Base-by-base conservation (phyloP, 2,888 invertebrate genomes). In the Cynaeus angustus region DNA sequence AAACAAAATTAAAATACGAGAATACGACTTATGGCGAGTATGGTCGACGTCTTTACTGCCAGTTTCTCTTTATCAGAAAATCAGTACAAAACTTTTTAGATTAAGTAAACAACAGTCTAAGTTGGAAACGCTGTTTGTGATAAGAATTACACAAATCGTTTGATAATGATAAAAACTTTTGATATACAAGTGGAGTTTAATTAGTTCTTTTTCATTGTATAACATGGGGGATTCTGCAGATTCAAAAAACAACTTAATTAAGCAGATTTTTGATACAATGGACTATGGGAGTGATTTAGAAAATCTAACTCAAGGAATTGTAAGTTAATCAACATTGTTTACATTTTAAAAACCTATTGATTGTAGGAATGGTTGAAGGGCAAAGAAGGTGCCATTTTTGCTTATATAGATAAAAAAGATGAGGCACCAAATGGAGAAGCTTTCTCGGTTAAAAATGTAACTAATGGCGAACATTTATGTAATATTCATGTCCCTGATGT, bases 241-340 rank as follows among this genome's bases (percentile, higher is more conserved):
- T 41, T 50, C 50, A 56, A 67, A 62, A 13, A 30, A 5, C 7
- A 9, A 38, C 37, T 59, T 59, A 66, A 67, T 75, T 12, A 69
- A 68, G 52, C 41, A 78, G 45, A 75, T 81, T 58, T 83, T 83
- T 72, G 70, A 78, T 45, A 79, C 58, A 6, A 83, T 84, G 83
- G 77, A 77, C 4, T 83, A 82, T 75, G 82, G 80, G 7, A 73
- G 74, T 33, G 78, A 78, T 38, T 33, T 62, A 6, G 81, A 82
- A 73, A 78, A 74, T 55, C 68, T 73, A 26, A 68, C 75, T 33
- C 71, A 77, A 69, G 81, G 78, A 1, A 58, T 76, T 69, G 83
- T 83, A 79, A 75, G 77, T 74, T 58, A 53, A n/a, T 56, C 33
- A 6, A 9, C 33, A 2, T 33, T 7, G 7, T 9, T n/a, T 1